phyloP scores from a whole-genome alignment of 2,888 invertebrate genomes.

The Argynnis bischoffii region DNA sequence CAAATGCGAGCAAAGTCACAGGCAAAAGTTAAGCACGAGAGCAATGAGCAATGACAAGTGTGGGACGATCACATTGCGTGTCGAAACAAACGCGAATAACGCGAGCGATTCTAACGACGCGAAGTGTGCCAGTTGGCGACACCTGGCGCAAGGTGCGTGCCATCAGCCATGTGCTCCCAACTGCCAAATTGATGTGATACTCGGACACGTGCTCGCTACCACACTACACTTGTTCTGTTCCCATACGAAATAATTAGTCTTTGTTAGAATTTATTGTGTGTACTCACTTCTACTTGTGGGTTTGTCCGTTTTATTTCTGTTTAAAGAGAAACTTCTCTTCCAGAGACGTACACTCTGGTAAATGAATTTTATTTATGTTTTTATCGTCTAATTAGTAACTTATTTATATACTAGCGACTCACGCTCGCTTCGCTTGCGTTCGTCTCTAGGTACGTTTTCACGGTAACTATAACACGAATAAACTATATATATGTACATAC shows the following conservation, averaged over 20 bases:
- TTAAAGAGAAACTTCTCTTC: no score
- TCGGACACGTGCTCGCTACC: slow-evolving; percentile 23
- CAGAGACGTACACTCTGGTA: no score
- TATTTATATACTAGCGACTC: no score
- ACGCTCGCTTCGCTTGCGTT: no score
- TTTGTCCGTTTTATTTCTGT: no score
- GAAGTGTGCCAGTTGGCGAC: slow-evolving; percentile 61
- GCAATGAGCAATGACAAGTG: slow-evolving; percentile 10
- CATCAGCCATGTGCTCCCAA: slow-evolving; percentile 35
- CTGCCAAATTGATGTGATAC: slow-evolving; percentile 33
- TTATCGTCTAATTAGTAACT: no score
- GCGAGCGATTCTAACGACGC: slow-evolving; percentile 26
- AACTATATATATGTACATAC: no score
- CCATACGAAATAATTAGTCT: background rate
- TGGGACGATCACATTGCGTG: background rate
- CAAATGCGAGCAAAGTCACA: no score
- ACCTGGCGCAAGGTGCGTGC: slow-evolving; percentile 66
- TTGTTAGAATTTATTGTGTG: background rate
- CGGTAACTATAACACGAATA: no score
- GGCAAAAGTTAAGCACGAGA: background rate
- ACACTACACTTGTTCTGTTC: background rate
- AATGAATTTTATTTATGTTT: no score
- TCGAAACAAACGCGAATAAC: slow-evolving; percentile 12
- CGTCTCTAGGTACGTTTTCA: no score
- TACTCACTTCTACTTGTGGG: no score